Evolutionary conservation across 2,113 vertebrate genomes (phyloP).

Genomic region (Grammomys surdaster): DNA sequence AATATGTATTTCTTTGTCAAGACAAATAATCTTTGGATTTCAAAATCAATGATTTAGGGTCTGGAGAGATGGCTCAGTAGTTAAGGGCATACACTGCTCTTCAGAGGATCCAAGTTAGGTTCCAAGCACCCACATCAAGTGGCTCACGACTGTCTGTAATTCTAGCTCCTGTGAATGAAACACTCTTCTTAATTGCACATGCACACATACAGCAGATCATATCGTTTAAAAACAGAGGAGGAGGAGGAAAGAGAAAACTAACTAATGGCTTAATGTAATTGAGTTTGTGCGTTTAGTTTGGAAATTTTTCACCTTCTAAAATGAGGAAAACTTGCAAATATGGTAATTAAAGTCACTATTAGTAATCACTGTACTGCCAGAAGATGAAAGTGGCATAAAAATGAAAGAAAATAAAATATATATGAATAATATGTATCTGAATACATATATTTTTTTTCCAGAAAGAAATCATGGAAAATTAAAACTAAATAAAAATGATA

Average conservation of each 20-base stretch:
- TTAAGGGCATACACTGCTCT: background rate
- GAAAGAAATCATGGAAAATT: background rate
- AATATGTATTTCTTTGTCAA: constrained; percentile 6
- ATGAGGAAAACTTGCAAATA: background rate
- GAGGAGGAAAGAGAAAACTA: background rate
- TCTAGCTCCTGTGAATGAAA: background rate
- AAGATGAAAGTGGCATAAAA: background rate
- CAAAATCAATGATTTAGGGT: constrained; percentile 14
- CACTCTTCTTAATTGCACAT: background rate
- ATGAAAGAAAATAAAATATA: background rate
- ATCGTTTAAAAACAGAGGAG: background rate
- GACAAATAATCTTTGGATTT: constrained; percentile 52
- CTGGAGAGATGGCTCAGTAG: background rate
- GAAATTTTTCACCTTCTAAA: constrained; percentile 26
- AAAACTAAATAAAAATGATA: constrained; percentile 45
- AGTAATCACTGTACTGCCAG: background rate
- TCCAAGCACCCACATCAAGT: background rate
- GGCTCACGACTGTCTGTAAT: background rate
- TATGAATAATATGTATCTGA: background rate
- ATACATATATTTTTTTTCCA: background rate
- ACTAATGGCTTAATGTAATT: background rate
- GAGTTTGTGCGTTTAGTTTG: background rate
- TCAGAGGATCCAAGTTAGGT: background rate
- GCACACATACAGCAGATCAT: background rate
- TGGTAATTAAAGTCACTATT: background rate